phyloP scores from a whole-genome alignment of 1,140 invertebrate genomes.

The Wasmannia auropunctata region DNA sequence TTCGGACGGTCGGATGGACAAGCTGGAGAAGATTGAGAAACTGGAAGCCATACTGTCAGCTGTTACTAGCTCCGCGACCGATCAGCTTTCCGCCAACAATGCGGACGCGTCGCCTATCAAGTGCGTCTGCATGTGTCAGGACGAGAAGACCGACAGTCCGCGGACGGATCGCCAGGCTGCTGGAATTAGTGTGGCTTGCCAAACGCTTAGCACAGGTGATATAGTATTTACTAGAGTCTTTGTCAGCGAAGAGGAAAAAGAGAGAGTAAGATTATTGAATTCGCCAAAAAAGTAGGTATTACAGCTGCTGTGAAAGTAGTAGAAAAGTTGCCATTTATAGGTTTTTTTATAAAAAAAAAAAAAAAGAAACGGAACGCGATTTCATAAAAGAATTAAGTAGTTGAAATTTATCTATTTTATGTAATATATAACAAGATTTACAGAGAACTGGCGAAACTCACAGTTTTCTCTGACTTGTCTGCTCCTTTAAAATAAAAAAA shows the following conservation, averaged over 20 bases:
- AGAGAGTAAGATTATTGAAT: conserved; percentile 81
- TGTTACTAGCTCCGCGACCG: conserved; percentile 87
- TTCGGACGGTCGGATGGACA: conserved; percentile 93
- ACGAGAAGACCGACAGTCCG: conserved; percentile 61
- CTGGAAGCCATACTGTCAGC: conserved; percentile 93
- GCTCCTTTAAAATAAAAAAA: conserved; percentile 44
- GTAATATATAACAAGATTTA: conserved; percentile 60
- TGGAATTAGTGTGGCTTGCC: conserved; percentile 86
- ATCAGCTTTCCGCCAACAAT: conserved; percentile 78
- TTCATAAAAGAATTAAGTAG: conserved; percentile 51
- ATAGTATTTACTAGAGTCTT: conserved; percentile 96
- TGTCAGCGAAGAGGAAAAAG: conserved; percentile 88
- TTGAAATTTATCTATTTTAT: conserved; percentile 65
- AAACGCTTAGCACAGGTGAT: conserved; percentile 96
- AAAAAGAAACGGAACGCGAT: conserved; percentile 40
- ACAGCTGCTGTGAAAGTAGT: conserved; percentile 65
- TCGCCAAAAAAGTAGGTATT: conserved; percentile 79
- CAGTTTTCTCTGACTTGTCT: conserved; percentile 43
- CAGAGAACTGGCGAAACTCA: conserved; percentile 30
- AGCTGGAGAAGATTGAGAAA: conserved; percentile 94
- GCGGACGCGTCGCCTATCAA: conserved; percentile 77
- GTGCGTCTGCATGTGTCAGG: conserved; percentile 86
- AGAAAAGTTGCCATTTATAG: conserved; percentile 73
- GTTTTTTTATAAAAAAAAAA: conserved; percentile 66
- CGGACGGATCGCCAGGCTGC: conserved; percentile 64